phyloP scores from a whole-genome alignment of 2,113 vertebrate species.

The Alces alces region DNA sequence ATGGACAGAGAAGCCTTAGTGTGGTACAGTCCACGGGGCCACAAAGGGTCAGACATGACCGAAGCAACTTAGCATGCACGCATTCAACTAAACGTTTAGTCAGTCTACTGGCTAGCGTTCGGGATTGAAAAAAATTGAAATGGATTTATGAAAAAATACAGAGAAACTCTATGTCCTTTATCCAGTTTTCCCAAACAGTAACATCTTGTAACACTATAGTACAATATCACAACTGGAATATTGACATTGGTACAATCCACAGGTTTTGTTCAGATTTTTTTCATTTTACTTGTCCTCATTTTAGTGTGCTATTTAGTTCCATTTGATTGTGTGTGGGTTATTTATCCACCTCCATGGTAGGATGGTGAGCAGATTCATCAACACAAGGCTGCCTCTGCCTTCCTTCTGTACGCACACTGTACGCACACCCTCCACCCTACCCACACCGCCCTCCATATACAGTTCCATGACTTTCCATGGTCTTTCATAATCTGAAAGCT shows the following conservation, averaged over 20 bases:
- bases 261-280: neutral
- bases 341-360: neutral
- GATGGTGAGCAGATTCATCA: neutral
- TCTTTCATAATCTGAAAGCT: neutral
- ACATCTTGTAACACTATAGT: neutral
- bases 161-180: neutral
- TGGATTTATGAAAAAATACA: neutral
- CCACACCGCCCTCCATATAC: accelerated
- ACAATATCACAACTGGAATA: neutral
- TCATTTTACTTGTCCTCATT: neutral
- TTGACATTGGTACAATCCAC: neutral
- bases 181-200: neutral
- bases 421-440: neutral
- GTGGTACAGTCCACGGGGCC: neutral
- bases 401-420: neutral
- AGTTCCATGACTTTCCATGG: neutral
- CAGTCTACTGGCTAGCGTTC: neutral
- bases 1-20: neutral
- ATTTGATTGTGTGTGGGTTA: neutral
- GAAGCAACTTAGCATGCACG: accelerated
- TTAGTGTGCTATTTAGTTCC: neutral
- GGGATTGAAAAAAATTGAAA: neutral
- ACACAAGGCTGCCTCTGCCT: neutral
- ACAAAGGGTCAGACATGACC: neutral
- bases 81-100: neutral